phyloP scores from a whole-genome alignment of 2,113 vertebrate genomes.

The Eclectus roratus region DNA sequence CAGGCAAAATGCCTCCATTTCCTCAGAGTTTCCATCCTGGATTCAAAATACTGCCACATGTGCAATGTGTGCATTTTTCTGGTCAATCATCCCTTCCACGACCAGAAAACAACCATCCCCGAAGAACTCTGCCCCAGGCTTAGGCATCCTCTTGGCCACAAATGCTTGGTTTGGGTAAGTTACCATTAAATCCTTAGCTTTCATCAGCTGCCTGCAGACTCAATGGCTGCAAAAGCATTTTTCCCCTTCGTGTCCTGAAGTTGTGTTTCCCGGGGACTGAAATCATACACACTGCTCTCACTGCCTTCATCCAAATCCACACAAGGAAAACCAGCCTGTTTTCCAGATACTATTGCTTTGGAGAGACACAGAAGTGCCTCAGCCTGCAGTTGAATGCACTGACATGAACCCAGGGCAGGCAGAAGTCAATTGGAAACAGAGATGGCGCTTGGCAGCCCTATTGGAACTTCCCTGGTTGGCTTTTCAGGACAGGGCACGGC shows the following conservation, averaged over 20 bases:
- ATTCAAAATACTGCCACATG: background rate
- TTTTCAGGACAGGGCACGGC: background rate
- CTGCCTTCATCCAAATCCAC: background rate
- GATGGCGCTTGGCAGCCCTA: background rate
- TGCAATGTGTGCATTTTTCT: background rate
- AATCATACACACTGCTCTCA: background rate
- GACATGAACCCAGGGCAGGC: background rate
- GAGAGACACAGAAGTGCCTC: background rate
- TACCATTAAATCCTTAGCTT: background rate
- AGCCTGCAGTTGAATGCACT: rapidly evolving
- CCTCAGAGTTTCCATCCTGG: background rate
- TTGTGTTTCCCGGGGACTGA: background rate
- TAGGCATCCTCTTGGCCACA: background rate
- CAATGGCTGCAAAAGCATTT: background rate
- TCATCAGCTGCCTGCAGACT: background rate
- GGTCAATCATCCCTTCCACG: background rate
- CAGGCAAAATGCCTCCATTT: rapidly evolving
- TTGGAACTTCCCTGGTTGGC: background rate
- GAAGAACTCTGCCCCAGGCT: background rate
- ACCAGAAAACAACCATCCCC: background rate
- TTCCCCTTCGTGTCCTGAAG: background rate
- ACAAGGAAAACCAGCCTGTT: background rate
- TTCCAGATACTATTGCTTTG: background rate
- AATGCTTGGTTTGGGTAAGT: background rate
- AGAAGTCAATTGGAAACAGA: background rate